phyloP scores from a whole-genome alignment of 1,140 invertebrate genomes.

The Drosophila subpulchrella region DNA sequence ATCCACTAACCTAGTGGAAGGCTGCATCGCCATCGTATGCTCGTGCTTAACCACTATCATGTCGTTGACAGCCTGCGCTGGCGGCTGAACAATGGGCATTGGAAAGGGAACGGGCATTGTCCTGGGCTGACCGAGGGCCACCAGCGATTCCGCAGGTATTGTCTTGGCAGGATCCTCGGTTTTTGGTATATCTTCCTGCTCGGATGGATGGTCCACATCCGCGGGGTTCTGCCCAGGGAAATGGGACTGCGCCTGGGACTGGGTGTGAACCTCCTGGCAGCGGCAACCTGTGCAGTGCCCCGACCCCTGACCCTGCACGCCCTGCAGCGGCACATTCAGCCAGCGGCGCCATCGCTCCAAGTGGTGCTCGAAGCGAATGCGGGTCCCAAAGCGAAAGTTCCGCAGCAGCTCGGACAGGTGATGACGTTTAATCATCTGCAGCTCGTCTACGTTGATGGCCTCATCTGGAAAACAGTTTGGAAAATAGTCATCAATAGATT shows the following conservation, averaged over 20 bases:
- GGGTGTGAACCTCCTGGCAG: constrained; percentile 19
- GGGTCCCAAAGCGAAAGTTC: constrained; percentile 64
- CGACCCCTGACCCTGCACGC: not conserved
- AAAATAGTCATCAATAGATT: not conserved
- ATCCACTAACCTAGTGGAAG: not conserved
- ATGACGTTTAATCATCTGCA: constrained; percentile 72
- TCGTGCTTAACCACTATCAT: constrained; percentile 48
- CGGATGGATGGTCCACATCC: not conserved
- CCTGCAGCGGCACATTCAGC: constrained; percentile 61
- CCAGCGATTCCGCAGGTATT: constrained; percentile 53
- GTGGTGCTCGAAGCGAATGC: constrained; percentile 72
- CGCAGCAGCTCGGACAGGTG: constrained; percentile 63
- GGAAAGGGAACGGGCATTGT: constrained; percentile 27
- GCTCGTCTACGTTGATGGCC: constrained; percentile 69
- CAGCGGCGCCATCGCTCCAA: constrained; percentile 74
- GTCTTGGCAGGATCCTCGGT: constrained; percentile 22
- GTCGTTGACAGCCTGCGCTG: not conserved
- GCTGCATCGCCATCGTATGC: constrained; percentile 1
- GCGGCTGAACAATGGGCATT: constrained; percentile 13
- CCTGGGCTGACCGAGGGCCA: constrained; percentile 38
- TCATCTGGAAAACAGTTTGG: constrained; percentile 46
- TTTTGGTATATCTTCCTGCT: constrained; percentile 18
- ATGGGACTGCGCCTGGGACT: not conserved
- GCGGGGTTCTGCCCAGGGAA: constrained; percentile 14
- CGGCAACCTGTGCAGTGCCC: constrained; percentile 53